phyloP scores from a whole-genome alignment of 1,140 invertebrate species.

The Macrosteles quadrilineatus region DNA sequence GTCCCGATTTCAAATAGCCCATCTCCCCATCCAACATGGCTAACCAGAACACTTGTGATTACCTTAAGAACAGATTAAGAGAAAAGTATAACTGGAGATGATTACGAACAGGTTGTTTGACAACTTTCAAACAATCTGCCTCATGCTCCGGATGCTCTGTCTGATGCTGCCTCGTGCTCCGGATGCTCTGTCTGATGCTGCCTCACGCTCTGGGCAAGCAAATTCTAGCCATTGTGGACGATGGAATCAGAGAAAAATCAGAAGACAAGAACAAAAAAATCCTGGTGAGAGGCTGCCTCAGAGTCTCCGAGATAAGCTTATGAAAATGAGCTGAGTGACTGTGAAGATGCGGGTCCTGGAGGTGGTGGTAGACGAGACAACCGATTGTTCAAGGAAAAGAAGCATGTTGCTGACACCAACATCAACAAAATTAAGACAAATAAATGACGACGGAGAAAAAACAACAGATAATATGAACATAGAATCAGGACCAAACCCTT shows the following conservation, averaged over 20 bases:
- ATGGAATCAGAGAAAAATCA: conserved; percentile 85
- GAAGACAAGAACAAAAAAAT: conserved; percentile 89
- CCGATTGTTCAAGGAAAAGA: conserved; percentile 73
- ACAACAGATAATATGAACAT: conserved; percentile 16
- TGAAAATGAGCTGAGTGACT: conserved; percentile 94
- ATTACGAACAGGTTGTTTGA: conserved; percentile 90
- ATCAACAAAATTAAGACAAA: conserved; percentile 58
- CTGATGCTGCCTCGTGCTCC: no score
- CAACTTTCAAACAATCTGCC: no score
- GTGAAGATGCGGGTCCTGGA: conserved; percentile 85
- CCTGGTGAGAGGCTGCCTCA: conserved; percentile 91
- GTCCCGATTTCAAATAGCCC: conserved; percentile 99
- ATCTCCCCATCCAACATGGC: conserved; percentile 99
- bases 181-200: no score
- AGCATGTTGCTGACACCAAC: conserved; percentile 46
- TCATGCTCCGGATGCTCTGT: no score
- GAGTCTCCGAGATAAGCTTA: conserved; percentile 89
- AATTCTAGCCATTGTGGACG: conserved; percentile 92
- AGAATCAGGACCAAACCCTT: conserved; percentile 11
- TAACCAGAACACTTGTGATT: conserved; percentile 98
- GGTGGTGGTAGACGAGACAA: conserved; percentile 74
- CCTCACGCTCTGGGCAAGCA: conserved; percentile 98
- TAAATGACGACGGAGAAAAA: conserved; percentile 30
- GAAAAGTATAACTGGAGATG: no score
- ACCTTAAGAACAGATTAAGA: conserved; percentile 99